Base-by-base conservation (phyloP, 2,888 invertebrate species). In the Pollenia angustigena region DNA sequence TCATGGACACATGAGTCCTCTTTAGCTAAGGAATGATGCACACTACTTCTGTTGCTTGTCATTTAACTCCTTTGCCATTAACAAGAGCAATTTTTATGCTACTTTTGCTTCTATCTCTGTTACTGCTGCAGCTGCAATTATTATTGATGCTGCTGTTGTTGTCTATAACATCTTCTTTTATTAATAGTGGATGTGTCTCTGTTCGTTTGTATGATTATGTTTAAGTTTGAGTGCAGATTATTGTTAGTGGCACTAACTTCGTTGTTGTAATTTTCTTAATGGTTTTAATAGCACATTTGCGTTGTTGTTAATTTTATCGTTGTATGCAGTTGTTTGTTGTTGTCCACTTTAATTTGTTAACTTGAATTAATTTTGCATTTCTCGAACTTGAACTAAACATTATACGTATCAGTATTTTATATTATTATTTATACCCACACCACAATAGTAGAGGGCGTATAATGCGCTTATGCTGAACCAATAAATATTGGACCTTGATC, bases 221-320 rank as follows among this genome's bases (percentile, higher is more conserved):
- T 48, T 58, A 50, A 32, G 32, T 58, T 50, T 66, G 58, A 50
- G 66, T 74, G 56, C 66, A 81, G 16, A 62, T 76, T 82, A 69
- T 54, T 76, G 42, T 69, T 48, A 12, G n/a, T 46, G 48, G 32
- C 52, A 14, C 48, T 69, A 12, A 23, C 23, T 32, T 60, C 32
- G 46, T 81, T 64, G 48, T 9, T 23, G 78, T 68, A 83, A 83
- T 83, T 83, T 78, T 58, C 72, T 78, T 72, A 83, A 78, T 78
- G 78, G 56, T 23, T 83, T 83, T 64, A 82, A 71, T 76, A 54
- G 54, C 23, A 42, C 44, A 82, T 69, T 71, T 76, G 44, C 62
- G 64, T 75, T 78, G 58, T 62, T 75, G 58, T 60, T 48, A 32
- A 58, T 54, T 0, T 60, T 71, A 18, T 71, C 23, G 32, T 11